Percentiles rank a stretch among this genome's conserved stretches.
Evolutionary conservation across 2,888 invertebrate species (phyloP).

Genomic region (Sarcophaga subvicina): DNA sequence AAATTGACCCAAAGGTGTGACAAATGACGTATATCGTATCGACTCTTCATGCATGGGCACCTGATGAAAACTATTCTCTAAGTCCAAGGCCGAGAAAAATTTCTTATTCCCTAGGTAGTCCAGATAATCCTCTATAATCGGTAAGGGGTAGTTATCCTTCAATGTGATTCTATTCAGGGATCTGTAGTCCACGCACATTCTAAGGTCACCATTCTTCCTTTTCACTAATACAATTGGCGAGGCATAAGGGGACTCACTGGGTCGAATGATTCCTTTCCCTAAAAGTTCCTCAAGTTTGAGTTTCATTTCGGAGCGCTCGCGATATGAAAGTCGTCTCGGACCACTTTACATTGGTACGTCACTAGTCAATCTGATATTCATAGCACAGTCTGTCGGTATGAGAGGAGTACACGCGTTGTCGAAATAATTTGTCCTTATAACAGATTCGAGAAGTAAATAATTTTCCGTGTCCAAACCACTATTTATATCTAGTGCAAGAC

Average conservation of each 20-base stretch:
- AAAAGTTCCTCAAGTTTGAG: slow-evolving; percentile 2
- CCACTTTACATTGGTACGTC: not conserved
- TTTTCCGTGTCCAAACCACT: not conserved
- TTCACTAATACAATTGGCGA: not conserved
- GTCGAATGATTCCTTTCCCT: not conserved
- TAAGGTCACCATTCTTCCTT: not conserved
- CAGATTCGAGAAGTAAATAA: not conserved
- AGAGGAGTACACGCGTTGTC: too few species aligned
- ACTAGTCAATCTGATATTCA: not conserved
- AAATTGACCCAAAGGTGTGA: too few species aligned
- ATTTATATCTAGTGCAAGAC: not conserved
- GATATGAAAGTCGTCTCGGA: not conserved
- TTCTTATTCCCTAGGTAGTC: not conserved
- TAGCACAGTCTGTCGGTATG: not conserved
- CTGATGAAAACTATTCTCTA: too few species aligned
- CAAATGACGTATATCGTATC: too few species aligned
- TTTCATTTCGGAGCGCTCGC: not conserved
- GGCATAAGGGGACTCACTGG: not conserved
- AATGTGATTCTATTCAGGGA: too few species aligned
- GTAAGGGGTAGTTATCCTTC: too few species aligned
- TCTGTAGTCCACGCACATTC: not conserved
- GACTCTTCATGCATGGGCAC: too few species aligned
- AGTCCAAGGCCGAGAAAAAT: not conserved
- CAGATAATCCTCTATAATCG: not conserved
- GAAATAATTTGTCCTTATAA: too few species aligned